phyloP scores from a whole-genome alignment of 2,113 vertebrate genomes.

The Syngnathus floridae region DNA sequence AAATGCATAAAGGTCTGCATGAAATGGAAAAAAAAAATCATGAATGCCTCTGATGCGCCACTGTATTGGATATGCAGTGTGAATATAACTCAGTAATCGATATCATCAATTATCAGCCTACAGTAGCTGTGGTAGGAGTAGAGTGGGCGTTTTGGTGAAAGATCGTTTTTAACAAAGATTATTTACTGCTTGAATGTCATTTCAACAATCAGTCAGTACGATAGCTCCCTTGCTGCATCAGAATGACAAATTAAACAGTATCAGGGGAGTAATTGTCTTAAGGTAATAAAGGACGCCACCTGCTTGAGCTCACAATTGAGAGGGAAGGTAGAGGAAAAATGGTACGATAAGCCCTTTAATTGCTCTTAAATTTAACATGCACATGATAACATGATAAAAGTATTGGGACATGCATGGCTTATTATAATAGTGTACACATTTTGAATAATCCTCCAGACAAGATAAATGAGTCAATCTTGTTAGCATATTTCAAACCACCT shows the following conservation, averaged over 20 bases:
- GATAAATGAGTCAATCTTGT: not conserved
- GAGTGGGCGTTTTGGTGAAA: not conserved
- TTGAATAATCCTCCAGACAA: not conserved
- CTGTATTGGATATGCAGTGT: not conserved
- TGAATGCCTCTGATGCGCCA: not conserved
- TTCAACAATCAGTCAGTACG: slow-evolving; percentile 19
- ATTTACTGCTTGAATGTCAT: slow-evolving; percentile 12
- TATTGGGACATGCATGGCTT: not conserved
- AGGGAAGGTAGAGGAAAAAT: not conserved
- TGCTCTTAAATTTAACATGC: not conserved
- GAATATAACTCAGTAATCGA: not conserved
- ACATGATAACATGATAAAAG: not conserved
- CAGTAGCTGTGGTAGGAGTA: not conserved
- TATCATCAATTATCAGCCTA: not conserved
- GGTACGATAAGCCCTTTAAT: not conserved
- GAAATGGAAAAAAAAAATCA: not conserved
- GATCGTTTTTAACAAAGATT: not conserved
- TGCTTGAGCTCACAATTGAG: slow-evolving; percentile 1
- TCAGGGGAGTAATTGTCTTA: not conserved
- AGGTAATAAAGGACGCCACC: slow-evolving; percentile 18
- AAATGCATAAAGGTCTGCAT: not conserved
- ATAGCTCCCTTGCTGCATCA: slow-evolving; percentile 24
- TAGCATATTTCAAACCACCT: not conserved
- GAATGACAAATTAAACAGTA: slow-evolving; percentile 33
- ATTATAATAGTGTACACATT: not conserved